Evolutionary conservation across 2,888 invertebrate genomes (phyloP).

Genomic region (Ctenicera cuprea): DNA sequence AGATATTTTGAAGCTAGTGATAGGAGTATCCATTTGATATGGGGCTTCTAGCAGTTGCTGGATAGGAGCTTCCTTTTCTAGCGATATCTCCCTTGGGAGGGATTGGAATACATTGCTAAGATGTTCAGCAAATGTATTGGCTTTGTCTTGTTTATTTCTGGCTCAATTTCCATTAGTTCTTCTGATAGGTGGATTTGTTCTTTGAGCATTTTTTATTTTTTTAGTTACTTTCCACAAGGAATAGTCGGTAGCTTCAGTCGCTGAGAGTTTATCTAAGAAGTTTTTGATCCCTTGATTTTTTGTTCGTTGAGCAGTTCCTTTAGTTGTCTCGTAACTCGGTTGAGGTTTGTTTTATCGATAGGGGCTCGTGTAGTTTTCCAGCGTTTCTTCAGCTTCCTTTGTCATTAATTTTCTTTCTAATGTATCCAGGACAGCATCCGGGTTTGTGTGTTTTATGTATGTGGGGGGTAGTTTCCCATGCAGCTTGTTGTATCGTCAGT

Average conservation of each 20-base stretch:
- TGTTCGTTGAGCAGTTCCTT: constrained; percentile 10
- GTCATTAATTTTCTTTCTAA: background rate
- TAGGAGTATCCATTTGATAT: no score
- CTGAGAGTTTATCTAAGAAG: constrained; percentile 2
- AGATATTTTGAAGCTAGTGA: no score
- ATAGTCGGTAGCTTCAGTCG: no score
- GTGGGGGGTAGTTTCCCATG: background rate
- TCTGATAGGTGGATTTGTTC: no score
- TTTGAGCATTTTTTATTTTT: constrained; percentile 10
- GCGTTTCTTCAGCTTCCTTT: background rate
- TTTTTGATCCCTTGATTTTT: constrained; percentile 6
- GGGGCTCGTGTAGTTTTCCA: background rate
- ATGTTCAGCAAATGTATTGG: no score
- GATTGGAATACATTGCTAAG: background rate
- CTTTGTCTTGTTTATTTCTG: no score
- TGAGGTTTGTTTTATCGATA: constrained; percentile 10
- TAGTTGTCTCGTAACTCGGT: background rate
- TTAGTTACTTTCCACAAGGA: constrained; percentile 6
- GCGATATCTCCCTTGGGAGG: background rate
- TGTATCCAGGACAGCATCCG: background rate
- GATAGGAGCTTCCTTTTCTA: no score
- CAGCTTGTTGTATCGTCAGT: constrained; percentile 5
- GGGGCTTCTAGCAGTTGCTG: background rate
- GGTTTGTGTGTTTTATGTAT: constrained; percentile 1
- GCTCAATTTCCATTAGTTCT: no score